These are phyloP conservation scores for Chloroceryle aenea DNA, from an alignment of 2,113 vertebrate species.

Conservation along the genomic window DNA sequence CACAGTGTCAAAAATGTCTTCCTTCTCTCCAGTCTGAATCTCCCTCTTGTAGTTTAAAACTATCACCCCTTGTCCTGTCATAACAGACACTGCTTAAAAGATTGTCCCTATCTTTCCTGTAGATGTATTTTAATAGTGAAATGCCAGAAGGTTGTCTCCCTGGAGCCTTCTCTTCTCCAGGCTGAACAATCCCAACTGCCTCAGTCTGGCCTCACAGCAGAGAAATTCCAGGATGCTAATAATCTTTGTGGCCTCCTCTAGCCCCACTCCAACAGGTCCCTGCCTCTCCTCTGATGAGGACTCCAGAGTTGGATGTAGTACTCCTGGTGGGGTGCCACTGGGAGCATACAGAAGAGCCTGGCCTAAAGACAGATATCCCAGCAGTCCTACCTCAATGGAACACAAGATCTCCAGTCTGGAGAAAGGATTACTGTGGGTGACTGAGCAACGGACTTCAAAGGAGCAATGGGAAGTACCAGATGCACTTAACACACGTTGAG, in stretches of 20 bases:
- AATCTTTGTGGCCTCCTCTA: no score
- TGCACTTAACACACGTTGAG: rapidly evolving
- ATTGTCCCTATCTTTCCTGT: neutral
- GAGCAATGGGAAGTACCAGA: neutral
- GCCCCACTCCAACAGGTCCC: neutral
- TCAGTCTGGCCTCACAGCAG: no score
- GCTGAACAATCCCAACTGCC: no score
- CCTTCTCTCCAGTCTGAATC: neutral
- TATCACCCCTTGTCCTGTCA: neutral
- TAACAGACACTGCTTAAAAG: neutral
- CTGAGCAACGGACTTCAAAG: neutral
- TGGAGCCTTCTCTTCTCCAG: no score
- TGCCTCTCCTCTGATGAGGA: no score
- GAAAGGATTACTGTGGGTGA: neutral
- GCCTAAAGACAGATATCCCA: rapidly evolving
- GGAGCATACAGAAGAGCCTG: neutral
- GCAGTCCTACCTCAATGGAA: neutral
- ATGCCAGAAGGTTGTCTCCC: no score
- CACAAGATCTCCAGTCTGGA: rapidly evolving
- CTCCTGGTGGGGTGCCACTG: rapidly evolving
- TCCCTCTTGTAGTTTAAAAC: neutral
- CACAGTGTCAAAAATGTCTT: neutral
- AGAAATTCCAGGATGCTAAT: no score
- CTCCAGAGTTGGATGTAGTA: neutral
- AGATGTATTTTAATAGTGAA: no score